Base-by-base conservation (phyloP, 1,140 invertebrate species). In the Myzus persicae region DNA sequence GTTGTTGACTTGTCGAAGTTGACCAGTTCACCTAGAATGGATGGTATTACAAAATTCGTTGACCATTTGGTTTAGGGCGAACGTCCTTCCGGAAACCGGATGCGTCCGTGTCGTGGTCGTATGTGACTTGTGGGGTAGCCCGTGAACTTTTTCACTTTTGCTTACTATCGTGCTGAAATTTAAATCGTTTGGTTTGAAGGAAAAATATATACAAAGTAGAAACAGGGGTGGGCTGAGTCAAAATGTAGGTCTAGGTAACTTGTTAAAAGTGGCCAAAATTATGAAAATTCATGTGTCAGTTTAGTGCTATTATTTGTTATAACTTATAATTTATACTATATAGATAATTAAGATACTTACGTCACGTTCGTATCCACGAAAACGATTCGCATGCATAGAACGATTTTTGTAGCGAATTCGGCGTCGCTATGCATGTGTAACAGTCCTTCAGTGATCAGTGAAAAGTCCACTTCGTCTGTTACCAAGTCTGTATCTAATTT, bases 361-460 rank as follows among this genome's bases (percentile, higher is more conserved):
- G 95, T 96, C 59, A 97, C 95, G 7, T 95, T 94, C 38, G 97
- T 96, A 89, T 97, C 96, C 11, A 97, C 97, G 94, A 98, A 97
- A 54, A 96, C 96, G 93, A 98, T 96, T 95, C 97, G 97, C 95
- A 98, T 96, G 95, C 98, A 99, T 51, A 98, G 96, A 94, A 97
- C 96, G 31, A 98, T 96, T 82, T 96, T 96, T 38, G 96, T 96
- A 76, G 97, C 97, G 95, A 98, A 98, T 94, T 98, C 97, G 54
- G 98, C 96, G 94, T 98, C 96, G 0, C 97, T 97, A 42, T 96
- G 95, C 81, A 82, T 85, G 26, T 93, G 81, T 6, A 93, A 9
- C 8, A 93, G 40, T 20, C 91, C 91, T 85, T 93, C 81, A 1
- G 91, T 93, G 2, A 31, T 42, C 48, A 98, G 96, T 94, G 97